Conservation (phyloP, 2,888 invertebrate species). For the Hermaeophaga mercurialis region DNA sequence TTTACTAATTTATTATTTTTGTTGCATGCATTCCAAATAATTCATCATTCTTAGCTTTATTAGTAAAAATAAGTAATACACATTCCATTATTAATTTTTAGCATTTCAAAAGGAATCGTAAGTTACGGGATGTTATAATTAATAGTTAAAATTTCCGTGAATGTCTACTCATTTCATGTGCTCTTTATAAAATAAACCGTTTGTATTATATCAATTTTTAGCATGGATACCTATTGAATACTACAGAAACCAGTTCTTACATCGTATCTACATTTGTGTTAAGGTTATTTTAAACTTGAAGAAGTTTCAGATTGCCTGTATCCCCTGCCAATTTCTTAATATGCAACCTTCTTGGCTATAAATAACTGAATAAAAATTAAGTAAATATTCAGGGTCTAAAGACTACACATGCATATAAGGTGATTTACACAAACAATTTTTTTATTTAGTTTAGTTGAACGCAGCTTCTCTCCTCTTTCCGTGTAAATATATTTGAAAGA, state of each 20-base stretch:
- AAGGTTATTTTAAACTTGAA: conserved; percentile 9
- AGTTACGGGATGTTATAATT: background rate
- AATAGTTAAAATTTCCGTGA: conserved; percentile 3
- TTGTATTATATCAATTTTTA: conserved; percentile 21
- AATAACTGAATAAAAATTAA: background rate
- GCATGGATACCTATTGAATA: conserved; percentile 8
- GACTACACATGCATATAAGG: conserved; percentile 3
- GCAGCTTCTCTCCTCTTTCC: background rate
- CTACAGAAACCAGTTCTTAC: conserved; percentile 14
- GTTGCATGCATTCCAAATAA: background rate
- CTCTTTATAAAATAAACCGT: background rate
- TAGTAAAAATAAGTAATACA: background rate
- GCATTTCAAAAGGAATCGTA: background rate
- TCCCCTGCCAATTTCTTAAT: background rate
- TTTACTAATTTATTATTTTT: background rate
- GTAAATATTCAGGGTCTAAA: conserved; percentile 14
- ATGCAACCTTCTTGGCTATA: background rate
- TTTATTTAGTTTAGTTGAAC: background rate
- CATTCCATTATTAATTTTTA: background rate
- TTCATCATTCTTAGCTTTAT: too few relatives aligned
- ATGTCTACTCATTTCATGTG: conserved; percentile 3
- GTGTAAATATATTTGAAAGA: conserved; percentile 12
- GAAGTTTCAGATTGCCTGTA: conserved; percentile 12
- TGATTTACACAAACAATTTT: conserved; percentile 11
- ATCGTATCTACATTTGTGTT: conserved; percentile 13